phyloP scores from a whole-genome alignment of 2,888 invertebrate genomes.

The Erpobdella octoculata region DNA sequence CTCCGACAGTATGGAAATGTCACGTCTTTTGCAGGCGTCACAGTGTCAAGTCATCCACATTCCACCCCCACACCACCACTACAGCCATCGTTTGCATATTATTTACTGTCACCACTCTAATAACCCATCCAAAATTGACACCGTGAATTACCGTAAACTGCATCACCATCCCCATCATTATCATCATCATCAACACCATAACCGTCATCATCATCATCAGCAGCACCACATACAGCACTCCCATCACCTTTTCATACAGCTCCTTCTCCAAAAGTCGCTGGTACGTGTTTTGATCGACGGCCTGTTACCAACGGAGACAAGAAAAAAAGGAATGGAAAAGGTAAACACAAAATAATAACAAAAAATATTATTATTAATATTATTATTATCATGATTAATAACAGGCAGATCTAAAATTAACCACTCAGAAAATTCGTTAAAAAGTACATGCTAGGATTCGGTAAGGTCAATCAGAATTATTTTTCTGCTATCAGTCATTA shows the following conservation, averaged over 20 bases:
- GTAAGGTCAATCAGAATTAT: too few species aligned
- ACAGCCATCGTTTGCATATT: not conserved
- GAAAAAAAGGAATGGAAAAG: not conserved
- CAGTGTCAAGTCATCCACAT: too few species aligned
- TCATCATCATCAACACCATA: constrained; percentile 27
- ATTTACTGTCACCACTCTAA: not conserved
- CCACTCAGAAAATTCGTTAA: too few species aligned
- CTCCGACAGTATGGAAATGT: too few species aligned
- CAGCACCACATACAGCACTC: not conserved
- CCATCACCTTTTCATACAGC: constrained; percentile 9
- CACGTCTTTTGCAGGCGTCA: too few species aligned
- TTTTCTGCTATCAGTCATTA: too few species aligned
- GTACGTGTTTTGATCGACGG: constrained; percentile 3
- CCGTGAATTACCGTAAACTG: constrained; percentile 20
- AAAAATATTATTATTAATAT: too few species aligned
- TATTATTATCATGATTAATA: too few species aligned
- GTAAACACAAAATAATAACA: not conserved
- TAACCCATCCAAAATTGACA: not conserved
- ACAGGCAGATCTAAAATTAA: too few species aligned
- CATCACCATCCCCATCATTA: constrained; percentile 24
- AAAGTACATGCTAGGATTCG: too few species aligned
- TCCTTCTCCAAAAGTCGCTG: constrained; percentile 2
- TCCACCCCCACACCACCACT: not conserved
- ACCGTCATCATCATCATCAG: constrained; percentile 25
- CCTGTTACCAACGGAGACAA: not conserved